Evolutionary conservation across 2,888 invertebrate species (phyloP), one percentile per base, ranked within the genome.

Genomic region (Pterostichus madidus): DNA sequence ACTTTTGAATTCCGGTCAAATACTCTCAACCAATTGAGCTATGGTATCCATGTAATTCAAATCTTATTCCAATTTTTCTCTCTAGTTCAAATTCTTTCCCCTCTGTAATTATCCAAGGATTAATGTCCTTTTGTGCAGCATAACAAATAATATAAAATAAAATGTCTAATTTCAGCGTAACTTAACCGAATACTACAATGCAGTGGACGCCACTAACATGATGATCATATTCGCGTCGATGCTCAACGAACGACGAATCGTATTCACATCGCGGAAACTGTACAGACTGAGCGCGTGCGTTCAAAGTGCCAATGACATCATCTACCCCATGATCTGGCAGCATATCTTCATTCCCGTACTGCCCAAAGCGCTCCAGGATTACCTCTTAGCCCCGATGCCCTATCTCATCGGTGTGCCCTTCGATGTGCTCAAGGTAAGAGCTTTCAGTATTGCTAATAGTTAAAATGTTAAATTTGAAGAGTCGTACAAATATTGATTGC

Each of bases 291-390:
- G 98, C 75, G 97, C 99, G 0, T 96, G 97, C 87, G 96, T 97
- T 32, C 98, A 98, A 90, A 98, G 98, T 11, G 97, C 98, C 15
- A 97, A 98, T 89, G 94, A 96, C 84, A 94, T 99, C 68, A 94
- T 99, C 56, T 99, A 98, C 90, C 99, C 99, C 0, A 98, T 99
- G 98, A 95, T 96, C 86, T 99, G 99, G 99, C 99, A 99, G 90
- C 98, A 99, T 88, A 97, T 99, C 88, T 99, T 97, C 90, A 98
- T 99, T 90, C 99, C 99, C 78, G 96, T 99, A 86, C 91, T 99
- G 87, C 98, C 99, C 24, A 93, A 94, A 89, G 94, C 96, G 88
- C 92, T 99, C 84, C 94, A 96, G 85, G 99, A 98, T 90, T 97
- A 97, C 90, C 91, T 98, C 85, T 92, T 95, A 86, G 99, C 99